Base-by-base conservation (phyloP, 2,797 vertebrate species). In the Cyclura pinguis region DNA sequence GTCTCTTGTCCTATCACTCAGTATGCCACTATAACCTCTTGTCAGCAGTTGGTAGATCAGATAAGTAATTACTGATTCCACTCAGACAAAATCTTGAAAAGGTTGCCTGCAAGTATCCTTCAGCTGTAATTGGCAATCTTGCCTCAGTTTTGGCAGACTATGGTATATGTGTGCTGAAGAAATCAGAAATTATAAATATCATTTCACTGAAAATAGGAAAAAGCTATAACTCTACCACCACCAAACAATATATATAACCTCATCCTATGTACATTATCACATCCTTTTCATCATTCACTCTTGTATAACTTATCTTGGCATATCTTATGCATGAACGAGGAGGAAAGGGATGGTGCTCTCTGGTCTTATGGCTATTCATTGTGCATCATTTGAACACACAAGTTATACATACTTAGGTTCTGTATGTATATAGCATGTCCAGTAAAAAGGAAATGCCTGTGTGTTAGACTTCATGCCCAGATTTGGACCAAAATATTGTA, bases 11-110 rank as follows among this genome's bases (percentile, higher is more conserved):
- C 4, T 4, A 1, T 57, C 1, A 35, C 22, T 64, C 86, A 81
- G 0, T 0, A 88, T 4, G 14, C 86, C 38, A 55, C 29, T 77
- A 57, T 85, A 52, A 1, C 14, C 29, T 84, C 35, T 77, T 6
- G 1, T 2, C 6, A 90, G 42, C 52, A 74, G 14, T 20, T 73
- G 38, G 29, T 32, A 86, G 55, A 55, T 74, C 29, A 87, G 62
- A 0, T 86, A 90, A 47, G 42, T 0, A 52, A 91, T 59, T 1
- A 29, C 86, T 27, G 0, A 0, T 82, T 85, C 57, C 47, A 72
- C 85, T 7, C 14, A 91, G 55, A 92, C 24, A 59, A 77, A 42
- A 4, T 73, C 82, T 80, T 77, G 50, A 42, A 80, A 90, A 47
- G 38, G 52, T 81, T 81, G 22, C 29, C 67, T 57, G 24, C 14